Conservation (phyloP, 2,888 invertebrate genomes). For the Uloborus plumipes region DNA sequence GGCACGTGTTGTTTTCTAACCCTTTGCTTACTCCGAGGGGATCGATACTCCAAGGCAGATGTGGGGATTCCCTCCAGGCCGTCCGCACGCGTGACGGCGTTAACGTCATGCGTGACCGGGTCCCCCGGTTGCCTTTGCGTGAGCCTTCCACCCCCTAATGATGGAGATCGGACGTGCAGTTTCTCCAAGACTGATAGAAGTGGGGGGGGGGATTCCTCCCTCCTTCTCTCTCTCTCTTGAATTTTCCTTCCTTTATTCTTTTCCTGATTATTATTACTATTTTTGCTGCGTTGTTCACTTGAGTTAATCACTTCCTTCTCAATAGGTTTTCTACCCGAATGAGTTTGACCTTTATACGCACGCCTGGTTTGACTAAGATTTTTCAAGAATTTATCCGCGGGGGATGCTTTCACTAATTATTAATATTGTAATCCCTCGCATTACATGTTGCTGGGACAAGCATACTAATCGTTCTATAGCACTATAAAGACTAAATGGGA, state of each 20-base stretch:
- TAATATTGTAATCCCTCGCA: too few relatives aligned
- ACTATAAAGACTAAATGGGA: too few relatives aligned
- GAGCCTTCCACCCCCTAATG: conserved; percentile 19
- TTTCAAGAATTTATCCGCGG: too few relatives aligned
- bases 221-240: not conserved
- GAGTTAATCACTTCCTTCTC: conserved; percentile 39
- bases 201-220: not conserved
- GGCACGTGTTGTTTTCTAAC: conserved; percentile 49
- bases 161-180: conserved; percentile 27
- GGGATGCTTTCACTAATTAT: too few relatives aligned
- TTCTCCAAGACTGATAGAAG: conserved; percentile 24
- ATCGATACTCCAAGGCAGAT: conserved; percentile 48
- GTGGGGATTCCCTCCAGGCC: conserved; percentile 46
- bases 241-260: too few relatives aligned
- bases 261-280: too few relatives aligned
- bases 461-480: too few relatives aligned
- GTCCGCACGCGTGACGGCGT: conserved; percentile 57
- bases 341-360: too few relatives aligned
- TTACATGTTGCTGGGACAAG: too few relatives aligned
- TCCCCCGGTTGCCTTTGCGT: conserved; percentile 40
- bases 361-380: too few relatives aligned
- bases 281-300: too few relatives aligned
- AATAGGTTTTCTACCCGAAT: conserved; percentile 17
- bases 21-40: conserved; percentile 31
- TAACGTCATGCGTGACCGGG: conserved; percentile 57